Percentiles rank a stretch among this genome's conserved stretches.
Evolutionary conservation across 1,140 invertebrate genomes (phyloP).

Genomic region (Pseudomyrmex flavicornis): DNA sequence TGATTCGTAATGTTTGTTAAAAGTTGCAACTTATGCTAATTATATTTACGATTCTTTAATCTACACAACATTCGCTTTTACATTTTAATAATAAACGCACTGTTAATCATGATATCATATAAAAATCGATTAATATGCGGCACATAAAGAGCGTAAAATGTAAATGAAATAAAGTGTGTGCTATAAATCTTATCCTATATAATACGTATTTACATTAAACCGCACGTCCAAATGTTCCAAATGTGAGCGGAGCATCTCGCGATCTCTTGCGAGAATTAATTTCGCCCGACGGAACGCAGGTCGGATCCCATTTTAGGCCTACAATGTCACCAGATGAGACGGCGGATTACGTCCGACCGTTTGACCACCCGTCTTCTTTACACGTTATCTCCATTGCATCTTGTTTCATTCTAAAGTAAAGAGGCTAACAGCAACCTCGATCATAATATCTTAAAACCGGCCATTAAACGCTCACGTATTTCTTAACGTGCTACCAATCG

Average conservation of each 20-base stretch:
- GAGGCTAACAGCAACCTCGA: slow-evolving; percentile 41
- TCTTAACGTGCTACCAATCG: slow-evolving; percentile 27
- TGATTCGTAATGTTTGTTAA: neutral
- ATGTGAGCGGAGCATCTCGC: slow-evolving; percentile 33
- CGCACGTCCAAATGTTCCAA: slow-evolving; percentile 3
- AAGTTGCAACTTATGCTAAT: neutral
- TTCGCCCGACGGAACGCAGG: slow-evolving; percentile 23
- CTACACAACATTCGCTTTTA: neutral
- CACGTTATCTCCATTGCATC: slow-evolving; percentile 52
- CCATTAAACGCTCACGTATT: slow-evolving; percentile 39
- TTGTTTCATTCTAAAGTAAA: slow-evolving; percentile 53
- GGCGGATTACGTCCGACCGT: slow-evolving; percentile 49
- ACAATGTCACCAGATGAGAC: slow-evolving; percentile 58
- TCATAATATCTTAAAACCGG: slow-evolving; percentile 46
- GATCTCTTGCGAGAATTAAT: slow-evolving; percentile 56
- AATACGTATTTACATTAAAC: slow-evolving; percentile 26
- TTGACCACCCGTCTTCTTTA: slow-evolving; percentile 56
- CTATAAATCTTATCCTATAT: neutral
- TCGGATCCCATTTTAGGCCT: slow-evolving; percentile 31
- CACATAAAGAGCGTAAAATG: slow-evolving; percentile 5
- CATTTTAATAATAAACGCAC: neutral
- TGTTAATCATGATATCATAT: neutral
- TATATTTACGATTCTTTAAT: neutral
- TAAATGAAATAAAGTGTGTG: slow-evolving; percentile 5
- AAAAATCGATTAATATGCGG: neutral